Conservation (phyloP, 2,113 vertebrate species). For the Dryoscopus gambensis region DNA sequence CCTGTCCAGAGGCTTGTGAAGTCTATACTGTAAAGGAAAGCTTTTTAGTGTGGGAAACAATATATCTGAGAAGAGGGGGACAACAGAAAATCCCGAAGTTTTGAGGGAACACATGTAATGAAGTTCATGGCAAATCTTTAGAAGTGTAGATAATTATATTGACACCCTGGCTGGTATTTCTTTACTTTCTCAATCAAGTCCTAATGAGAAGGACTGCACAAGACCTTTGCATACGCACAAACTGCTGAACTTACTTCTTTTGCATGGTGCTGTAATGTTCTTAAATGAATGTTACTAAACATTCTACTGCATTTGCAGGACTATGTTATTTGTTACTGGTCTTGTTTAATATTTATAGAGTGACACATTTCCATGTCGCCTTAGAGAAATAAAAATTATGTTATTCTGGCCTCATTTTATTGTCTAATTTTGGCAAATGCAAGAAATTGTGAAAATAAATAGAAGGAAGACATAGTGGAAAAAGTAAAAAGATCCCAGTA, state of each 20-base stretch:
- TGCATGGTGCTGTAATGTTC: not conserved
- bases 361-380: not conserved
- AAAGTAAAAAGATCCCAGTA: not conserved
- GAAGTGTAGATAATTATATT: not conserved
- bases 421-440: not conserved
- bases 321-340: not conserved
- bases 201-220: not conserved
- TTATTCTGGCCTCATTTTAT: not conserved
- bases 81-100: not conserved
- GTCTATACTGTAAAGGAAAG: not conserved
- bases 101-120: not conserved
- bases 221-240: not conserved
- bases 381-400: not conserved
- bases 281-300: not conserved
- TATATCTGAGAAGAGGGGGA: not conserved
- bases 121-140: not conserved
- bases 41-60: not conserved
- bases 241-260: not conserved
- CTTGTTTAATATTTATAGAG: not conserved
- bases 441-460: not conserved
- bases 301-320: not conserved
- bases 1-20: not conserved
- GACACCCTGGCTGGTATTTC: not conserved
- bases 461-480: not conserved
- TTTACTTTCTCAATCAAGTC: not conserved